Base-by-base conservation (phyloP, 2,888 invertebrate genomes). In the Hirtodrosophila trivittata region DNA sequence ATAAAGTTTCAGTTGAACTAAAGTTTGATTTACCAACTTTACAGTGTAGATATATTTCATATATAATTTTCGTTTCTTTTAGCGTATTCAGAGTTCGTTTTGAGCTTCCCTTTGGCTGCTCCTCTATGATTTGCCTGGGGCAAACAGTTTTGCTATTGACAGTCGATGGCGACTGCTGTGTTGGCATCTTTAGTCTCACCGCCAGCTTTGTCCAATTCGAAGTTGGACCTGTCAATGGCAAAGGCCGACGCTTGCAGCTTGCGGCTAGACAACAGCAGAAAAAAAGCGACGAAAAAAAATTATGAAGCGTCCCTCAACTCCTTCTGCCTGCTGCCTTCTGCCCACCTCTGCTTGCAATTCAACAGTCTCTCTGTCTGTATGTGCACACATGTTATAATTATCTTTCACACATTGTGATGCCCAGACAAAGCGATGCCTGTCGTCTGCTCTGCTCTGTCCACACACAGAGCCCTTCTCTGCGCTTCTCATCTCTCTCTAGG, bases 111-210 rank as follows among this genome's bases (percentile, higher is more conserved):
- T 5, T 1, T 45, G 16, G n/a, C 3, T 28, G 14, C 42, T 47
- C 55, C 21, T 56, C 47, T 33, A 39, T 62, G 55, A 55, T 77
- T 57, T 55, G 77, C 76, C 58, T 60, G 65, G 41, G 80, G 73
- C 73, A 77, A 77, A 80, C 77, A 76, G 59, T 73, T 75, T 77
- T 66, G 72, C 66, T 72, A 75, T 81, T 81, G 77, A 81, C 77
- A 72, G 72, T 68, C 57, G 59, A 71, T 63, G 76, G 54, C 51
- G 52, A 65, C 43, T 77, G 76, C 76, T 76, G 77, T 55, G 77
- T 32, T 71, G 74, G 72, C 82, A 72, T 75, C 77, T 81, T 76
- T 51, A 9, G 52, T 33, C 39, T 51, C 32, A 35, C 35, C 10
- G 6, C 12, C 16, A 38, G 3, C 28, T 18, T 25, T 62, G 45